A percentile compares a stretch with the other conserved stretches of the same genome.
phyloP scores from a whole-genome alignment of 2,888 invertebrate species.

The Dynastes hyllus region DNA sequence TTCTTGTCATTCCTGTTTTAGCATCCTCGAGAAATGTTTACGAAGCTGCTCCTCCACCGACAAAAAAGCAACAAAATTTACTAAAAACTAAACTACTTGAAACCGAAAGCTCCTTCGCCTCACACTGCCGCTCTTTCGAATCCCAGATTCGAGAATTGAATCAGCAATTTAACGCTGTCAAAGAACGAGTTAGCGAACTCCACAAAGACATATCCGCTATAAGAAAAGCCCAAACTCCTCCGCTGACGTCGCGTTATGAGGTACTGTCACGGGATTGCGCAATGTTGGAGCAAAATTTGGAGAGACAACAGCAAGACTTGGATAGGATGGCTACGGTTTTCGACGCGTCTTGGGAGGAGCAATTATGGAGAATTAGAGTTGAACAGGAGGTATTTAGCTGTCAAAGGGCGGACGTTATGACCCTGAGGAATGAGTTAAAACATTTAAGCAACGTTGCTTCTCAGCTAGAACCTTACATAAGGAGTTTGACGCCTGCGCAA shows the following conservation, averaged over 20 bases:
- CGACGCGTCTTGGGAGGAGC: conserved; percentile 82
- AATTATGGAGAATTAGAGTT: conserved; percentile 79
- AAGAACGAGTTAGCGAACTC: conserved; percentile 79
- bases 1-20: conserved; percentile 52
- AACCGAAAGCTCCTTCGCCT: conserved; percentile 76
- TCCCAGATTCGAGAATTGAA: conserved; percentile 76
- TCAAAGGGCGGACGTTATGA: conserved; percentile 79
- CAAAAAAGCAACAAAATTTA: conserved; percentile 68
- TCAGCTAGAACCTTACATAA: conserved; percentile 80
- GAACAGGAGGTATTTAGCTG: conserved; percentile 78
- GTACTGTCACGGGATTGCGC: conserved; percentile 75
- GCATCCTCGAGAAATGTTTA: conserved; percentile 65
- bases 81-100: conserved; percentile 70
- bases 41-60: conserved; percentile 66
- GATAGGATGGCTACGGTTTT: conserved; percentile 76
- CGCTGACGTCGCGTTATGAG: conserved; percentile 71
- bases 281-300: conserved; percentile 76
- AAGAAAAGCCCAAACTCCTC: conserved; percentile 71
- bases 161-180: conserved; percentile 76
- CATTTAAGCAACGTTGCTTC: conserved; percentile 77
- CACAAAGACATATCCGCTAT: conserved; percentile 81
- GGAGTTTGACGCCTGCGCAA: conserved; percentile 71
- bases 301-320: conserved; percentile 76
- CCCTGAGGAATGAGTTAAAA: conserved; percentile 78
- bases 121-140: conserved; percentile 77